Percentiles rank a stretch among this genome's conserved stretches.
phyloP scores from a whole-genome alignment of 1,140 invertebrate genomes.

The Brachionus rubens region DNA sequence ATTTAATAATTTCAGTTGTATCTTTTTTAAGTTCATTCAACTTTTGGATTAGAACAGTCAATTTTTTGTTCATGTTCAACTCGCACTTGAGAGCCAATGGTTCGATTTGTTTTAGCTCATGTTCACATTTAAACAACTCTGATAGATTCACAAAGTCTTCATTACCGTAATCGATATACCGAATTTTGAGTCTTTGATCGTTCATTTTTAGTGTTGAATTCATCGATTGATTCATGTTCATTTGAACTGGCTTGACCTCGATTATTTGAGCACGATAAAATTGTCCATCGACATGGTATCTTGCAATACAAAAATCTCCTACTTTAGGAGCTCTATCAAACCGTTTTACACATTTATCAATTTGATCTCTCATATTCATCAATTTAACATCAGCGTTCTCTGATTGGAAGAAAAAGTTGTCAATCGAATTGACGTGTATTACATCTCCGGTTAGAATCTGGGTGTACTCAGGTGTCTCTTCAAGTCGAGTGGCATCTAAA shows the following conservation, averaged over 20 bases:
- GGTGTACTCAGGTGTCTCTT: background rate
- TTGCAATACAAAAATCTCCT: background rate
- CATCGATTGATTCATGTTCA: conserved; percentile 15
- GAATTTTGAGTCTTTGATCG: background rate
- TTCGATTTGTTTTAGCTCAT: background rate
- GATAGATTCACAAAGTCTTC: background rate
- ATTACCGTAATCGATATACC: conserved; percentile 22
- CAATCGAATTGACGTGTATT: conserved; percentile 39
- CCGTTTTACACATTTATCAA: conserved; percentile 4
- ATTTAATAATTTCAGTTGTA: background rate
- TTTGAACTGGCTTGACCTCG: background rate
- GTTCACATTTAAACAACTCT: background rate
- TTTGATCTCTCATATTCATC: conserved; percentile 32
- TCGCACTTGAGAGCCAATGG: conserved; percentile 18
- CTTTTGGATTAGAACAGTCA: background rate
- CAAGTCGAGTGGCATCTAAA: background rate
- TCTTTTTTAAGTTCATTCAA: background rate
- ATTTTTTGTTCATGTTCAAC: background rate
- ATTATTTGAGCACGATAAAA: conserved; percentile 14
- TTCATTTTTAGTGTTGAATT: background rate
- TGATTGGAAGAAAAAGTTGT: conserved; percentile 31
- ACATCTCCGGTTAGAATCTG: background rate
- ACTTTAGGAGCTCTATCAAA: background rate
- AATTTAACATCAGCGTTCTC: conserved; percentile 23
- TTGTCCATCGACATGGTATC: conserved; percentile 20